Conservation (phyloP, 2,113 vertebrate species). For the Acanthisitta chloris region DNA sequence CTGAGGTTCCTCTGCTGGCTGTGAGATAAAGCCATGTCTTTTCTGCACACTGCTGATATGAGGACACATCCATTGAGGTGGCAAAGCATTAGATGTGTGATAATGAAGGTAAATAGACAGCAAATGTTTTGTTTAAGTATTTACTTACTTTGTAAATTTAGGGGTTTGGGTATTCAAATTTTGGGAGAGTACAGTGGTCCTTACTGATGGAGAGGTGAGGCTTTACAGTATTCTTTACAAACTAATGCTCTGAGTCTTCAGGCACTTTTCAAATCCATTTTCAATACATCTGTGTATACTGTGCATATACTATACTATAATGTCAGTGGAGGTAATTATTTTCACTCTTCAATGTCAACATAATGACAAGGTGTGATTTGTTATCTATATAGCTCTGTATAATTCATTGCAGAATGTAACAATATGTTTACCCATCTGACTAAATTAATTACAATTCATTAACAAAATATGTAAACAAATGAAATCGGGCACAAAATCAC, state of each 20-base stretch:
- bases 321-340: neutral
- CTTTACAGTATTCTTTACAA: neutral
- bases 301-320: neutral
- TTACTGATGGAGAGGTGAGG: neutral
- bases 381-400: neutral
- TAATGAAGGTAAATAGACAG: neutral
- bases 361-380: neutral
- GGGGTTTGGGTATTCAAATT: neutral
- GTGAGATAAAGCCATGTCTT: fast-evolving
- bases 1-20: neutral
- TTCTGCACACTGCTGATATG: neutral
- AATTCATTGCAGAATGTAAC: neutral
- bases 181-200: neutral
- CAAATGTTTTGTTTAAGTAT: neutral
- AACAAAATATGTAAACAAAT: constrained; percentile 12
- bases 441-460: neutral
- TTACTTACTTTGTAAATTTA: neutral
- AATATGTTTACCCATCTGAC: neutral
- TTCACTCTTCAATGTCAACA: neutral
- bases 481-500: neutral
- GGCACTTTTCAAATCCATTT: neutral
- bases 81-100: fast-evolving
- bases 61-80: neutral
- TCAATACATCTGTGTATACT: neutral
- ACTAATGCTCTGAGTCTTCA: neutral